Conservation (phyloP, 1,140 invertebrate genomes). For the Neodiprion fabricii region DNA sequence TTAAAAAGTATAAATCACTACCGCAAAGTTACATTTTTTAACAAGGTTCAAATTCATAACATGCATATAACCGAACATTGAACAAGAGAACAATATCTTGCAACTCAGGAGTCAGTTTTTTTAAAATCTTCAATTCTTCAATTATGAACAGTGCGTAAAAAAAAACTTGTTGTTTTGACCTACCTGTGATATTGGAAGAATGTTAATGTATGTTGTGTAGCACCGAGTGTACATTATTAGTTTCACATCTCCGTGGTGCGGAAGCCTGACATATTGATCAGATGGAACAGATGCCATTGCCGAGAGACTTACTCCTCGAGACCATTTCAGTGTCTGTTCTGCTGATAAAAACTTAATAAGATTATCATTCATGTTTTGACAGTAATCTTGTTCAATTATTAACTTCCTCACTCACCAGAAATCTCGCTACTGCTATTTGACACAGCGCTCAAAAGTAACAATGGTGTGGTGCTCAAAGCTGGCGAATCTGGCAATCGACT, state of each 20-base stretch:
- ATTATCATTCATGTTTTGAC: constrained; percentile 31
- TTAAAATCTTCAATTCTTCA: neutral
- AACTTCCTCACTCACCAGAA: constrained; percentile 22
- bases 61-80: too few species aligned
- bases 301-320: constrained; percentile 46
- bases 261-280: constrained; percentile 74
- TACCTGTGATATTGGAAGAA: constrained; percentile 70
- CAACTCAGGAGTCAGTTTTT: too few species aligned
- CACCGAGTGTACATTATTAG: constrained; percentile 66
- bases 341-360: constrained; percentile 16
- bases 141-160: neutral
- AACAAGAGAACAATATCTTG: too few species aligned
- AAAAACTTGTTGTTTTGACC: constrained; percentile 8
- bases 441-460: constrained; percentile 43
- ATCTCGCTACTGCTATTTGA: constrained; percentile 31
- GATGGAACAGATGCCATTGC: constrained; percentile 32
- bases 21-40: neutral
- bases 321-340: constrained; percentile 44
- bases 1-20: constrained; percentile 21
- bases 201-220: constrained; percentile 64
- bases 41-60: neutral
- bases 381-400: constrained; percentile 36
- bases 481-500: constrained; percentile 51
- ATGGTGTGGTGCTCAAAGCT: constrained; percentile 26
- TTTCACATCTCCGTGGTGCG: constrained; percentile 73